phyloP scores from a whole-genome alignment of 2,113 vertebrate species.

The Sander vitreus region DNA sequence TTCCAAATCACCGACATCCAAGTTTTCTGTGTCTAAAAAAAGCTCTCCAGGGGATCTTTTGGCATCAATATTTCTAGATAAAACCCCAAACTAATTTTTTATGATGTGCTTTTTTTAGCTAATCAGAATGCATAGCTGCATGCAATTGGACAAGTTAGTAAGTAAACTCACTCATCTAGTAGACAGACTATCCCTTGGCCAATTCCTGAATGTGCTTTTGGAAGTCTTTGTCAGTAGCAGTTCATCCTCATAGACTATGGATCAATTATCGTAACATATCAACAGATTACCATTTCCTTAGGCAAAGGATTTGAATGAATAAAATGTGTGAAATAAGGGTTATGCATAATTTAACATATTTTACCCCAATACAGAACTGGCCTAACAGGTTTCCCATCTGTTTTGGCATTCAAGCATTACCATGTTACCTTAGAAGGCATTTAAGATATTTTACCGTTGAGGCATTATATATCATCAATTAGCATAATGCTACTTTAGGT shows the following conservation, averaged over 20 bases:
- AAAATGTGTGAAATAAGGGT: slow-evolving; percentile 20
- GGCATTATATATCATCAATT: slow-evolving; percentile 68
- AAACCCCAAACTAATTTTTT: slow-evolving; percentile 1
- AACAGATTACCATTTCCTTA: slow-evolving; percentile 8
- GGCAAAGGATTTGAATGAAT: slow-evolving; percentile 23
- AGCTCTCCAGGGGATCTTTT: not conserved
- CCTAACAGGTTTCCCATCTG: slow-evolving; percentile 41
- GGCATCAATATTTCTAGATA: not conserved
- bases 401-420: slow-evolving; percentile 31
- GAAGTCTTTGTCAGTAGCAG: not conserved
- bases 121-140: slow-evolving; percentile 10
- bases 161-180: slow-evolving; percentile 3
- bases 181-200: not conserved
- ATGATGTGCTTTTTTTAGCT: not conserved
- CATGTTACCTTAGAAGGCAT: slow-evolving; percentile 43
- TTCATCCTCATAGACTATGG: not conserved
- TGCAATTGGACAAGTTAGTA: slow-evolving; percentile 13
- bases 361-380: not conserved
- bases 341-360: slow-evolving; percentile 47
- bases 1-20: not conserved
- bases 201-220: not conserved
- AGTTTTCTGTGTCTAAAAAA: not conserved
- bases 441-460: slow-evolving; percentile 46
- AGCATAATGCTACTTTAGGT: slow-evolving; percentile 66
- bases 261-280: slow-evolving; percentile 15